Evolutionary conservation across 1,140 invertebrate species (phyloP), one percentile per base, ranked within the genome.

Genomic region (Nasonia longicornis): DNA sequence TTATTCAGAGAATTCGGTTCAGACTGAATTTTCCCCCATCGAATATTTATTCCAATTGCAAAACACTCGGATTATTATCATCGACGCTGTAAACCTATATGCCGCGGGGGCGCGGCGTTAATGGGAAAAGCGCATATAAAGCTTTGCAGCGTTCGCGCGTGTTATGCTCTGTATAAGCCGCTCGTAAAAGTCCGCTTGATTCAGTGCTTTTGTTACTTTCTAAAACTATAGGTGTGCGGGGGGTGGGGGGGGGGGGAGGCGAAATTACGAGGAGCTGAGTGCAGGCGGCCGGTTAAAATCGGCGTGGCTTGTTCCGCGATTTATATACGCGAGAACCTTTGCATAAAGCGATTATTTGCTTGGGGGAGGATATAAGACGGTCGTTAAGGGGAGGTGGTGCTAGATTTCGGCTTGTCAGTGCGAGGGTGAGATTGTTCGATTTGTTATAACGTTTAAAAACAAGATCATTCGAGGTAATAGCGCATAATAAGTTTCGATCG

Each of bases 181-280:
- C 69, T 82, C 80, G 80, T 82, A 82, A 82, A 82, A 82, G 81
- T 79, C 76, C 14, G 38, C 38, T 75, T 79, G 77, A 82, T 82
- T 82, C 81, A 82, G 26, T 66, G 71, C 71, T 77, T 38, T 79
- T 82, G 80, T 82, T 82, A 77, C 75, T 82, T 71, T 35, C 71
- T 75, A 35, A 79, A 78, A 52, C 76, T 78, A 71, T 69, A 58
- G 72, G 66, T 38, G 42, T 78, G 71, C n/a, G 70, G 26, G 26
- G 1, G 1, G n/a, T n/a, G n/a, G 22, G 22, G 22, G 22, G 0
- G 22, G 0, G 26, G 26, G 52, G 67, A 48, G 22, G 63, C 63
- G 63, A 78, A 78, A 82, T 78, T 78, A 78, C 76, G 63, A 74
- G 76, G 42, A 81, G 80, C 74, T 66, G 75, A 81, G 74, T 81